Conservation (phyloP, 2,888 invertebrate genomes). For the Drosophila melanosoma region DNA sequence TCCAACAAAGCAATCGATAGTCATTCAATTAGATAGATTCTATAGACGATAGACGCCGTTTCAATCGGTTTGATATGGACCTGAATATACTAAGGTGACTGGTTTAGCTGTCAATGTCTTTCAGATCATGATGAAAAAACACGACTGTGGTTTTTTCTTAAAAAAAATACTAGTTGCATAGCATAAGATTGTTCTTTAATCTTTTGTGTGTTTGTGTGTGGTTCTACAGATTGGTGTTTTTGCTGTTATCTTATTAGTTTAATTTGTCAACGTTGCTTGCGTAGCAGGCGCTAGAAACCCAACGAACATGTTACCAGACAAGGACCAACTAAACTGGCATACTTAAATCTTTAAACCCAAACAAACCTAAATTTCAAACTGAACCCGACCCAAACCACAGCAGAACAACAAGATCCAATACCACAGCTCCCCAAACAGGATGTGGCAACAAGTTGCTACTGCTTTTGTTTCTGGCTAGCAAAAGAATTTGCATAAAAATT, state of each 20-base stretch:
- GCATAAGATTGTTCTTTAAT: not conserved
- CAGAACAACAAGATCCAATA: not conserved
- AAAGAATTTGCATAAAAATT: constrained; percentile 74
- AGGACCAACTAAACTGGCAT: constrained; percentile 18
- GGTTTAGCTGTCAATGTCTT: not conserved
- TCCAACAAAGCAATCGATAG: not conserved
- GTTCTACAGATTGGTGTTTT: constrained; percentile 26
- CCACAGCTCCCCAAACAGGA: constrained; percentile 8
- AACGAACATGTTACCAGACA: constrained; percentile 9
- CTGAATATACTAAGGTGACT: not conserved
- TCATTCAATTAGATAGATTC: not conserved
- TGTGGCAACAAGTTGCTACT: constrained; percentile 57
- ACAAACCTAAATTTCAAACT: not conserved
- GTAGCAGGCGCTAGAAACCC: constrained; percentile 16
- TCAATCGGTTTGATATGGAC: not conserved
- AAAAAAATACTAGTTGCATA: not conserved
- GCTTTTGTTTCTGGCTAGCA: constrained; percentile 23
- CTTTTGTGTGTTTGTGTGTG: constrained; percentile 1
- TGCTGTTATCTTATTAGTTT: constrained; percentile 74
- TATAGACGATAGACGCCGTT: not conserved
- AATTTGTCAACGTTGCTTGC: constrained; percentile 66
- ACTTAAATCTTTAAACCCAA: constrained; percentile 16
- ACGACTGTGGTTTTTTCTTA: not conserved
- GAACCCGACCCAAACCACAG: not conserved
- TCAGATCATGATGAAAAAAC: not conserved